Percentiles rank a stretch among this genome's conserved stretches.
Evolutionary conservation across 2,888 invertebrate species (phyloP).

Genomic region (Euplagia quadripunctaria): DNA sequence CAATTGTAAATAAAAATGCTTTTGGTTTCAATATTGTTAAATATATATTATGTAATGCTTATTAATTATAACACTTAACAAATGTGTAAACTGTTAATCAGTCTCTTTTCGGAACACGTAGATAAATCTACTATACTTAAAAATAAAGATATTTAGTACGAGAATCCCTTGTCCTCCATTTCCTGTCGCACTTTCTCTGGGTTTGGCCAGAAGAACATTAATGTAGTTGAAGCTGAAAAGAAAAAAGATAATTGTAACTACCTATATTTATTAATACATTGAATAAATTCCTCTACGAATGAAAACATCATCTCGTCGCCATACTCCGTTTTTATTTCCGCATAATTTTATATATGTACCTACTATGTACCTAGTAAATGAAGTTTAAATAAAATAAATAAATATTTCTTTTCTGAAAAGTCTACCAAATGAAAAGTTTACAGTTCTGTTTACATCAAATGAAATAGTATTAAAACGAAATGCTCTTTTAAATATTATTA

Average conservation of each 20-base stretch:
- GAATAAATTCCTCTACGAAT: too few species aligned
- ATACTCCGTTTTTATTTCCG: too few species aligned
- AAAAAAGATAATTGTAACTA: not conserved
- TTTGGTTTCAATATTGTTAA: not conserved
- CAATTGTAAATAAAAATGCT: not conserved
- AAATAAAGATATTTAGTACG: slow-evolving; percentile 60
- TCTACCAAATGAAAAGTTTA: too few species aligned
- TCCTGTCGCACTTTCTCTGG: slow-evolving; percentile 72
- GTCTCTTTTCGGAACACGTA: slow-evolving; percentile 46
- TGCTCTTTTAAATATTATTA: too few species aligned
- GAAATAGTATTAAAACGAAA: too few species aligned
- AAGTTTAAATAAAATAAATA: too few species aligned
- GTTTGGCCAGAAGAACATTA: slow-evolving; percentile 80
- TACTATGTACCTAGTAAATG: too few species aligned
- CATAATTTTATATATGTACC: too few species aligned
- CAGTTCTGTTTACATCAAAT: too few species aligned
- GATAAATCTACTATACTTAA: slow-evolving; percentile 11
- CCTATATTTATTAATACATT: not conserved
- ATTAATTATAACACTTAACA: slow-evolving; percentile 38
- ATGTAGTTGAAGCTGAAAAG: slow-evolving; percentile 72
- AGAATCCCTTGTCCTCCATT: slow-evolving; percentile 75
- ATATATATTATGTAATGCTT: slow-evolving; percentile 16
- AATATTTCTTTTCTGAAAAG: too few species aligned
- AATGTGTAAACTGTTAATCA: slow-evolving; percentile 46
- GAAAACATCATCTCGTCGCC: too few species aligned